Base-by-base conservation (phyloP, 1,140 invertebrate genomes). In the Phymorhynchus buccinoides region DNA sequence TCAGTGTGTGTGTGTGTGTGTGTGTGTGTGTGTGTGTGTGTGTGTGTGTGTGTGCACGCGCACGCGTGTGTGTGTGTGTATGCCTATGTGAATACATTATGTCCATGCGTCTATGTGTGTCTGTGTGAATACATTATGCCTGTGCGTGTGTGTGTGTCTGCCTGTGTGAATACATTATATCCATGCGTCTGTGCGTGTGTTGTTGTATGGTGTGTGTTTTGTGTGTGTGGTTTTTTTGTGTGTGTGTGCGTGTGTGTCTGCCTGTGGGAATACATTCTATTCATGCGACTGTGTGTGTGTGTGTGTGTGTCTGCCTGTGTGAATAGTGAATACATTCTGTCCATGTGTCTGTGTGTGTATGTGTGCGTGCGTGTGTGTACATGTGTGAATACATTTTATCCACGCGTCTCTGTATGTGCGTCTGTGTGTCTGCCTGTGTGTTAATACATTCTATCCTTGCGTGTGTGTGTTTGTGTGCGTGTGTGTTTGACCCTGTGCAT, bases 271-370 rank as follows among this genome's bases (percentile, higher is more conserved):
- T 71, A 32, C 35, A 18, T 71, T n/a, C 35, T 68, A 22, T 68
- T 0, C n/a, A n/a, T 68, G 62, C n/a, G 62, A 14, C 9, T 66
- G 68, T 71, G 68, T 71, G 68, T 71, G 68, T 71, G 30, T 71
- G 68, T 35, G 68, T 71, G 68, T 71, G 68, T 71, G 68, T 68
- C 18, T 68, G 48, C 22, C 9, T 52, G 48, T 52, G 48, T 52
- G 48, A 12, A 22, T 52, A 22, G n/a, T n/a, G n/a, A n/a, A n/a
- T n/a, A n/a, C n/a, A n/a, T n/a, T n/a, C n/a, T 52, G 48, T 52
- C 48, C 22, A 18, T 9, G 12, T 52, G 48, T 52, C 12, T 68
- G 62, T 68, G 62, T 68, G 62, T 68, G 62, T 68, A 2, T 4
- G 62, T 27, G 27, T 4, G 1, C 30, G 3, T 68, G 22, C 9